phyloP scores from a whole-genome alignment of 2,113 vertebrate genomes.

The Tympanuchus pallidicinctus region DNA sequence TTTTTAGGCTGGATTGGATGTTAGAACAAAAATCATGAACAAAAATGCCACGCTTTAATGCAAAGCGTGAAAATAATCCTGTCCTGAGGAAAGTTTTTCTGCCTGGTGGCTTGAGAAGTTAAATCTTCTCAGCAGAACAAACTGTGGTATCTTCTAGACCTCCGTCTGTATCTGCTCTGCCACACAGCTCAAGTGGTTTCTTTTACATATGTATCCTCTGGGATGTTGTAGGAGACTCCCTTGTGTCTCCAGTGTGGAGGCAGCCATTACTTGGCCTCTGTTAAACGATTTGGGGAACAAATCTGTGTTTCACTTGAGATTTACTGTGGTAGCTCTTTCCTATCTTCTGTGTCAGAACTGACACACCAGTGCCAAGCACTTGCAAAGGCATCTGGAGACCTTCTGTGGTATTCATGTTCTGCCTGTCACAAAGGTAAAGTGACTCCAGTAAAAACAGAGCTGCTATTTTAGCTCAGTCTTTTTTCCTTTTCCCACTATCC shows the following conservation, averaged over 20 bases:
- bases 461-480: slow-evolving; percentile 16
- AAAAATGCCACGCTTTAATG: neutral
- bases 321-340: neutral
- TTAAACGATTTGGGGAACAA: neutral
- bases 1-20: neutral
- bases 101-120: neutral
- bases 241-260: neutral
- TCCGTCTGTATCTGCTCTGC: neutral
- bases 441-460: neutral
- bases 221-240: neutral
- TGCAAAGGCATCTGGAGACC: neutral
- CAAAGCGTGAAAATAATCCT: neutral
- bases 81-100: neutral
- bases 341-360: neutral
- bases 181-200: neutral
- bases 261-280: neutral
- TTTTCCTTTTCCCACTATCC: neutral
- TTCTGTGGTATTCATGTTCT: neutral
- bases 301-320: neutral
- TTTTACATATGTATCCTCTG: neutral
- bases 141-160: neutral
- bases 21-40: neutral
- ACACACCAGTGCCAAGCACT: neutral
- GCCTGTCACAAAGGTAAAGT: neutral
- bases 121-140: neutral